Evolutionary conservation across 2,113 vertebrate species (phyloP).

Genomic region (Xiphorhynchus elegans): DNA sequence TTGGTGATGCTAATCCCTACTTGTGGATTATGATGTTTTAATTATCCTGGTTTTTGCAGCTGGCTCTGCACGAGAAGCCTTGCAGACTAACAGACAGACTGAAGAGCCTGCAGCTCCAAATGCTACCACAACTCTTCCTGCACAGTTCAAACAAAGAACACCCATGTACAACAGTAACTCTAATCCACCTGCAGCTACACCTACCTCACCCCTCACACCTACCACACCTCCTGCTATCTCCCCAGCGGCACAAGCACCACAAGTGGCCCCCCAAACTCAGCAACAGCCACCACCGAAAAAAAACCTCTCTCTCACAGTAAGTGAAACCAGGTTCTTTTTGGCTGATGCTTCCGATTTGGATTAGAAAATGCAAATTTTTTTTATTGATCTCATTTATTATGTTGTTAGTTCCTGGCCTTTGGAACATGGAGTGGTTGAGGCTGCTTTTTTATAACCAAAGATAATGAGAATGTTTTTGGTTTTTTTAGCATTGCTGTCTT

Average conservation of each 20-base stretch:
- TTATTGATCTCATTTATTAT: not conserved
- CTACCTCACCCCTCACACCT: slow-evolving; percentile 87
- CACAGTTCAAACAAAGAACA: slow-evolving; percentile 94
- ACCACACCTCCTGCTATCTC: slow-evolving; percentile 82
- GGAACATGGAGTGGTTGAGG: not conserved
- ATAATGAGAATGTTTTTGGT: not conserved
- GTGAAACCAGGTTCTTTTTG: not conserved
- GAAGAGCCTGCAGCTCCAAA: slow-evolving; percentile 85
- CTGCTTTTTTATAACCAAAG: not conserved
- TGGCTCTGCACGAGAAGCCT: slow-evolving; percentile 84
- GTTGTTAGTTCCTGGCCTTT: not conserved
- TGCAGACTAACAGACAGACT: slow-evolving; percentile 85
- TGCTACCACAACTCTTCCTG: slow-evolving; percentile 77
- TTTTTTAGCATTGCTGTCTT: not conserved
- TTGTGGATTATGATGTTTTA: not conserved
- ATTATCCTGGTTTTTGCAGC: slow-evolving; percentile 60
- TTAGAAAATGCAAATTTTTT: not conserved
- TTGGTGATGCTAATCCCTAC: not conserved
- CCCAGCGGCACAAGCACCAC: slow-evolving; percentile 80
- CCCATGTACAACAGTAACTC: slow-evolving; percentile 94
- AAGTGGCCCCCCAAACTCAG: slow-evolving; percentile 82
- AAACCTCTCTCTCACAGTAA: slow-evolving; percentile 92
- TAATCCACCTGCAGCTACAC: slow-evolving; percentile 77
- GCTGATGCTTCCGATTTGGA: not conserved
- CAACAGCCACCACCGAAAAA: slow-evolving; percentile 86